These are phyloP conservation scores for Polia nebulosa DNA, from an alignment of 2,888 invertebrate species.

Conservation along the genomic window DNA sequence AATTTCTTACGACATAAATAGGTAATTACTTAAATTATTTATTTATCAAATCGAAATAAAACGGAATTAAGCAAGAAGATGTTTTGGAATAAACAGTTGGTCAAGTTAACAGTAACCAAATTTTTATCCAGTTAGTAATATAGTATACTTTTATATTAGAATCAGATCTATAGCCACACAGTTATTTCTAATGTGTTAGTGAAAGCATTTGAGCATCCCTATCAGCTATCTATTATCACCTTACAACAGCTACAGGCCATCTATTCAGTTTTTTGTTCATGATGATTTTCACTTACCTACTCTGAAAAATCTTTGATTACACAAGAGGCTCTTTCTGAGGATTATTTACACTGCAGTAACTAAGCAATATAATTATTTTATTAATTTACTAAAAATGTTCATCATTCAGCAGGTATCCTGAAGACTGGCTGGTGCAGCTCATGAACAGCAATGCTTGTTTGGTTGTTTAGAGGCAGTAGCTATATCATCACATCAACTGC, in stretches of 20 bases:
- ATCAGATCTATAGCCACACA: too few species aligned
- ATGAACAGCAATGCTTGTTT: constrained; percentile 16
- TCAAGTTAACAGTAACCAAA: too few species aligned
- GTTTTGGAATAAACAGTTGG: too few species aligned
- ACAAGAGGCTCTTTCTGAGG: constrained; percentile 88
- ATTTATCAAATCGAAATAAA: not conserved
- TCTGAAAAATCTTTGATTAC: constrained; percentile 83
- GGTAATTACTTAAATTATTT: not conserved
- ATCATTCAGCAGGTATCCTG: constrained; percentile 93
- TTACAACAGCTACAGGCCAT: not conserved
- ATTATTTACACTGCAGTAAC: not conserved
- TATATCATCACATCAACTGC: not conserved
- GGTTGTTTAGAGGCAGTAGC: constrained; percentile 92
- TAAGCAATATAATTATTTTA: not conserved
- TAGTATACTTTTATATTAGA: too few species aligned
- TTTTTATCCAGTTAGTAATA: not conserved
- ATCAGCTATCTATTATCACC: too few species aligned
- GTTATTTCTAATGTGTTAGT: too few species aligned
- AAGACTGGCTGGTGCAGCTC: constrained; percentile 87
- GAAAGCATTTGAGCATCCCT: too few species aligned
- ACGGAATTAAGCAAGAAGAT: too few species aligned
- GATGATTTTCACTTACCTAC: constrained; percentile 87
- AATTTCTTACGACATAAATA: constrained; percentile 1
- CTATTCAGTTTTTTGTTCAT: constrained; percentile 56
- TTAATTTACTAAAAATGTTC: not conserved